Evolutionary conservation across 2,888 invertebrate species (phyloP).

Genomic region (Lasioglossum lativentre): DNA sequence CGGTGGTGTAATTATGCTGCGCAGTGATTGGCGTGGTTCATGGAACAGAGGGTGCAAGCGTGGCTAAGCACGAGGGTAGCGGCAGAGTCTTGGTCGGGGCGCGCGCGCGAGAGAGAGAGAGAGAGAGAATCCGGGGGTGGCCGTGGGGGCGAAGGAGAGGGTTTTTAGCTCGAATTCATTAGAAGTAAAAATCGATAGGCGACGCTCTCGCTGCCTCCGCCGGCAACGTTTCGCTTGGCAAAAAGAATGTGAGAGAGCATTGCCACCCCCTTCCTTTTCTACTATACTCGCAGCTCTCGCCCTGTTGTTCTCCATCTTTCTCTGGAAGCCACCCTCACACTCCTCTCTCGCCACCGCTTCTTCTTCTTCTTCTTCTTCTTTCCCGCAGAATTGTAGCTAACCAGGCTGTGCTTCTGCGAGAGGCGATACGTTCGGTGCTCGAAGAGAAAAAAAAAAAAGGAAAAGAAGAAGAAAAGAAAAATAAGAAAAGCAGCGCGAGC

Average conservation of each 20-base stretch:
- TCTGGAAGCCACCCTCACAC: constrained; percentile 54
- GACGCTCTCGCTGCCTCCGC: constrained; percentile 80
- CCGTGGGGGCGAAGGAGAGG: constrained; percentile 73
- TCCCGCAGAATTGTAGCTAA: constrained; percentile 63
- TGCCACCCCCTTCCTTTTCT: constrained; percentile 60
- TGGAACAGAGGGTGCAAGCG: constrained; percentile 80
- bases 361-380: constrained; percentile 42
- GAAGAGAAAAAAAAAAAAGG: constrained; percentile 40
- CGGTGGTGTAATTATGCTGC: constrained; percentile 83
- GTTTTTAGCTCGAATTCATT: constrained; percentile 84
- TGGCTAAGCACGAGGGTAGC: constrained; percentile 73
- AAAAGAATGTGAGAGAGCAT: constrained; percentile 79
- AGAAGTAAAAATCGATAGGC: constrained; percentile 84
- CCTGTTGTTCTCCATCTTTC: constrained; percentile 52
- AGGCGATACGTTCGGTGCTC: constrained; percentile 70
- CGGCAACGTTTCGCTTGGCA: constrained; percentile 77
- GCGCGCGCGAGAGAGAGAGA: constrained; percentile 18
- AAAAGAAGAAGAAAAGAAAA: constrained; percentile 47
- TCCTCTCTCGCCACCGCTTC: constrained; percentile 30
- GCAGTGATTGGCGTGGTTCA: constrained; percentile 84
- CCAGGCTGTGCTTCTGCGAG: constrained; percentile 59
- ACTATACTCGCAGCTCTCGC: constrained; percentile 48
- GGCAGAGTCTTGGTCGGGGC: constrained; percentile 48
- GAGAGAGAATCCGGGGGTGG: constrained; percentile 56
- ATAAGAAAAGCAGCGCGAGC: constrained; percentile 16